phyloP scores from a whole-genome alignment of 2,113 vertebrate genomes.

The Tenebrosternarchus preto region DNA sequence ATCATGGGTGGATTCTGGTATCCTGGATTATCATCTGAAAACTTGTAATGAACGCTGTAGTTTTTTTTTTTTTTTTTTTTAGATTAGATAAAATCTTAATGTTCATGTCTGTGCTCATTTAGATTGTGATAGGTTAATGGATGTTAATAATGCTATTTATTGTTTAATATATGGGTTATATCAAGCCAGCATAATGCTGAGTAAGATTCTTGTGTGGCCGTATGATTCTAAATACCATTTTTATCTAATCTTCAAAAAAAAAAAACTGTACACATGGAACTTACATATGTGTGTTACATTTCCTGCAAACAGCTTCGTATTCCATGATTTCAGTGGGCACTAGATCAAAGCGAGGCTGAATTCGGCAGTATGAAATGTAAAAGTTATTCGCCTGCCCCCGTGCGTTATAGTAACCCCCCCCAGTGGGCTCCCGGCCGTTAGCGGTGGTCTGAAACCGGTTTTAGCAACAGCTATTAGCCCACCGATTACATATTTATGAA shows the following conservation, averaged over 20 bases:
- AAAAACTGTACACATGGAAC: conserved; percentile 26
- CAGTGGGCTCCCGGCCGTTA: conserved; percentile 60
- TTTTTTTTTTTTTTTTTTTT: conserved; percentile 69
- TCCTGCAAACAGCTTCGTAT: conserved; percentile 50
- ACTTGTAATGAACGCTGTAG: conserved; percentile 62
- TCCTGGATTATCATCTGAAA: conserved; percentile 64
- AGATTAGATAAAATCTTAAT: background rate
- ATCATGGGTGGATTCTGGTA: conserved; percentile 61
- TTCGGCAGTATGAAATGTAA: conserved; percentile 58
- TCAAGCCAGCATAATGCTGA: background rate
- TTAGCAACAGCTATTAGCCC: conserved; percentile 65
- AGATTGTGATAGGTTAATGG: background rate
- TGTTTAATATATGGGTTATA: background rate
- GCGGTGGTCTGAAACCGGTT: conserved; percentile 64
- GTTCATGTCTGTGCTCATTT: background rate
- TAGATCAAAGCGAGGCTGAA: conserved; percentile 56
- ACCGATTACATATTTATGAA: conserved; percentile 74
- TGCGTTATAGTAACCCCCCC: conserved; percentile 66
- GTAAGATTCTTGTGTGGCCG: background rate
- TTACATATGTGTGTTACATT: conserved; percentile 49
- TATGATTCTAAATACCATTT: background rate
- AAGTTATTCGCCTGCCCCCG: conserved; percentile 58
- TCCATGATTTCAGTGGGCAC: conserved; percentile 43
- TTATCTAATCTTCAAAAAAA: background rate
- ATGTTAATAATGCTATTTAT: background rate